Conservation (phyloP, 1,140 invertebrate genomes). For the Orchesella cincta region DNA sequence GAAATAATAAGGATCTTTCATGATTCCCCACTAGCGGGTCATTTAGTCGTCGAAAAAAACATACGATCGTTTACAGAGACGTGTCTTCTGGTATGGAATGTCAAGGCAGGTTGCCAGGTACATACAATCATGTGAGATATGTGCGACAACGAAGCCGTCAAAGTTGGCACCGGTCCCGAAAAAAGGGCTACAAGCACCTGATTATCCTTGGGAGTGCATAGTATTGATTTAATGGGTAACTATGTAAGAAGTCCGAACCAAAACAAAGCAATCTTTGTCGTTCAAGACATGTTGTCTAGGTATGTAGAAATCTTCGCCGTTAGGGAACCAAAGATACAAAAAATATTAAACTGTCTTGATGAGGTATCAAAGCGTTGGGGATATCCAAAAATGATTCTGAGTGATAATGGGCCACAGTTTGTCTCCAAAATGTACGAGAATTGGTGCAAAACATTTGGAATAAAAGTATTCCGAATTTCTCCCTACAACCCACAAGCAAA, state of each 20-base stretch:
- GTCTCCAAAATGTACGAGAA: slow-evolving; percentile 22
- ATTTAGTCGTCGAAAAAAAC: slow-evolving; percentile 11
- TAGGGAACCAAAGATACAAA: slow-evolving; percentile 34
- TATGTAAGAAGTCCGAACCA: slow-evolving; percentile 41
- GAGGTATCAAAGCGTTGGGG: slow-evolving; percentile 49
- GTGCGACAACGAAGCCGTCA: not conserved
- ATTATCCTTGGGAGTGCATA: slow-evolving; percentile 46
- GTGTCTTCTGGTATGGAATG: slow-evolving; percentile 7
- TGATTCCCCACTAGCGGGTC: not conserved
- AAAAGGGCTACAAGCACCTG: not conserved
- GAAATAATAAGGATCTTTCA: not conserved
- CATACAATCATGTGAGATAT: not conserved
- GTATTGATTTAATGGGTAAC: slow-evolving; percentile 48
- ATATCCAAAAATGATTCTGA: slow-evolving; percentile 45
- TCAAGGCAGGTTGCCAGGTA: not conserved
- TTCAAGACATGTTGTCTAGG: slow-evolving; percentile 45
- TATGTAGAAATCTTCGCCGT: slow-evolving; percentile 49
- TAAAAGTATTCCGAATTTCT: not conserved
- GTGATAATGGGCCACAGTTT: slow-evolving; percentile 52
- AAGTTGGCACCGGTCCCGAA: not conserved
- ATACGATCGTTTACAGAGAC: not conserved
- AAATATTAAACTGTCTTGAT: slow-evolving; percentile 27
- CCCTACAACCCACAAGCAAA: slow-evolving; percentile 56
- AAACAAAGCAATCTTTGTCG: slow-evolving; percentile 40
- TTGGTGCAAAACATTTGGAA: slow-evolving; percentile 14